Evolutionary conservation across 2,113 vertebrate genomes (phyloP).

Genomic region (Prionailurus bengalensis): DNA sequence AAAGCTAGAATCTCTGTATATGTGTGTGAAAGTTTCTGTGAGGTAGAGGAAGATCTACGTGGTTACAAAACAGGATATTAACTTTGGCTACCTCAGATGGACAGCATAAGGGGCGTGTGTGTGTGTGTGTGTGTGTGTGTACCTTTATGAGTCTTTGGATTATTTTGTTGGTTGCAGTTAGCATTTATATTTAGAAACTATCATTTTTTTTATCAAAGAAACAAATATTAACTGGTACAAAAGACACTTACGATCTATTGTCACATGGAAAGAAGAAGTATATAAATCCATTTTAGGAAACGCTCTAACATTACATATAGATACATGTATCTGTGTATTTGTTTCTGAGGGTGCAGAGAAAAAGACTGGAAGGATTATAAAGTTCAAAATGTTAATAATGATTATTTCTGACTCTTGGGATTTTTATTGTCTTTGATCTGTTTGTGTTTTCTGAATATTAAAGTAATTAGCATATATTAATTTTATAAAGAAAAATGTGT

Average conservation of each 20-base stretch:
- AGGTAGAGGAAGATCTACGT: background rate
- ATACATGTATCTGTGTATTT: background rate
- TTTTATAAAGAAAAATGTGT: slow-evolving; percentile 22
- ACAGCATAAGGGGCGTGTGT: background rate
- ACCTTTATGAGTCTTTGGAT: background rate
- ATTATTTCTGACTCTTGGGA: background rate
- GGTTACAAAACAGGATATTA: background rate
- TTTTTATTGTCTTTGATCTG: slow-evolving; percentile 33
- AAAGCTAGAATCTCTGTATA: background rate
- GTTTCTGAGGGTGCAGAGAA: background rate
- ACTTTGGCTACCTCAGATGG: background rate
- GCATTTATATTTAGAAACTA: background rate
- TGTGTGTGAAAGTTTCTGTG: background rate
- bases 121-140: too few species aligned
- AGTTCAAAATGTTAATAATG: slow-evolving; percentile 3
- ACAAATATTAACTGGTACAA: background rate
- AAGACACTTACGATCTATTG: slow-evolving; percentile 7
- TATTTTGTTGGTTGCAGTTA: background rate
- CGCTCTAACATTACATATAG: background rate
- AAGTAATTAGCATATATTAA: slow-evolving; percentile 31
- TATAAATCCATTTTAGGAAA: background rate
- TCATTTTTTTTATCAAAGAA: slow-evolving; percentile 2
- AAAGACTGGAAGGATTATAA: background rate
- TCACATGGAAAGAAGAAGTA: background rate
- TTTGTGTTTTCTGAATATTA: slow-evolving; percentile 37